Conservation (phyloP, 2,888 invertebrate species). For the Microdon myrmicae region DNA sequence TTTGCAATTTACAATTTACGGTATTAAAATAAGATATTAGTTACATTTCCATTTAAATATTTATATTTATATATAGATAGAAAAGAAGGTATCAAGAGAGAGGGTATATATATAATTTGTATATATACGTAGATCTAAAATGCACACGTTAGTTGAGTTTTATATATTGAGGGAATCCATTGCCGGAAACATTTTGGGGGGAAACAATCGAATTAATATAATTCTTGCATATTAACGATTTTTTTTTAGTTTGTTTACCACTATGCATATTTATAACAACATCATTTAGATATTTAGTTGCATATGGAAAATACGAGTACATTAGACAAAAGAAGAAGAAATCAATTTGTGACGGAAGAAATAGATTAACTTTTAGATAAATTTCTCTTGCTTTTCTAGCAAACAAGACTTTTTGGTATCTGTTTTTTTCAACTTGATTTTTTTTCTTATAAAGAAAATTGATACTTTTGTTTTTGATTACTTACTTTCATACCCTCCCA, state of each 20-base stretch:
- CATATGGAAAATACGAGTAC: constrained; percentile 19
- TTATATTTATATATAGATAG: constrained; percentile 17
- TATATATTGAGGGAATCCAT: constrained; percentile 31
- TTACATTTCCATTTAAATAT: too few species aligned
- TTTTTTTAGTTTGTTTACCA: constrained; percentile 8
- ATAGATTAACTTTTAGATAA: too few species aligned
- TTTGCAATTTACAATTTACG: constrained; percentile 36
- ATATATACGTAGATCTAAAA: constrained; percentile 39
- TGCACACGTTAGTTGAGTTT: constrained; percentile 42
- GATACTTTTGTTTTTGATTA: constrained; percentile 62
- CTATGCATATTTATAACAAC: constrained; percentile 25
- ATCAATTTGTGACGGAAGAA: constrained; percentile 38
- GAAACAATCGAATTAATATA: constrained; percentile 41
- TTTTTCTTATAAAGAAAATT: constrained; percentile 33
- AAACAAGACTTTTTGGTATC: constrained; percentile 35
- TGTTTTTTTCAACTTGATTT: constrained; percentile 10
- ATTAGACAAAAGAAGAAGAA: constrained; percentile 31
- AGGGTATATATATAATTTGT: constrained; percentile 23
- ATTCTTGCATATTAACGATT: constrained; percentile 26
- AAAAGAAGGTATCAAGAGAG: constrained; percentile 21
- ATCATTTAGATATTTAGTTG: constrained; percentile 25
- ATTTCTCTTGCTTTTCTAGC: constrained; percentile 25
- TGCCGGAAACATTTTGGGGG: constrained; percentile 42
- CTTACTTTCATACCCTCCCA: constrained; percentile 98
- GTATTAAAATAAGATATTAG: too few species aligned